Evolutionary conservation across 2,888 invertebrate species (phyloP).

Genomic region (Heliconius hortense): DNA sequence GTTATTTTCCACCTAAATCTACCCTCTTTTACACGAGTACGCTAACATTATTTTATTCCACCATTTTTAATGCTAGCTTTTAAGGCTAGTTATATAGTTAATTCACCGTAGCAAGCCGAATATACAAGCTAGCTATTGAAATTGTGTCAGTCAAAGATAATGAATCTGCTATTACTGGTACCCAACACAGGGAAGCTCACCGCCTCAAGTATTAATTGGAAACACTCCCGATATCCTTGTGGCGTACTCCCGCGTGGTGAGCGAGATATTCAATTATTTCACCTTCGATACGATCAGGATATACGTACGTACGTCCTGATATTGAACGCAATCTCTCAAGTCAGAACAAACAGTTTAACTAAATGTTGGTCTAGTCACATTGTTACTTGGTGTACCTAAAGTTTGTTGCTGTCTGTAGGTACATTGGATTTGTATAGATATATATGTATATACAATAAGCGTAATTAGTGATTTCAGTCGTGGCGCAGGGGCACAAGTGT

Average conservation of each 20-base stretch:
- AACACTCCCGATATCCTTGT: constrained; percentile 53
- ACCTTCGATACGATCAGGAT: constrained; percentile 47
- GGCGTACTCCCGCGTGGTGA: constrained; percentile 53
- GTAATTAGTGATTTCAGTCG: not conserved
- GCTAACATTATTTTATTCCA: not conserved
- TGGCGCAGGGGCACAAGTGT: no score
- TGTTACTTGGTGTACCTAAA: not conserved
- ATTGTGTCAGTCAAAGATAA: constrained; percentile 51
- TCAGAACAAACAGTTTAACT: constrained; percentile 65
- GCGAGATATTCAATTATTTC: constrained; percentile 63
- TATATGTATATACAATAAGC: not conserved
- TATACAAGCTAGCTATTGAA: constrained; percentile 40
- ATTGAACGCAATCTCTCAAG: constrained; percentile 54
- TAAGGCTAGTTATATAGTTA: constrained; percentile 6
- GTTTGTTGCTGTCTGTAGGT: not conserved
- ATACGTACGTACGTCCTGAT: constrained; percentile 45
- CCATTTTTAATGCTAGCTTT: not conserved
- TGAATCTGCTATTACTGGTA: constrained; percentile 51
- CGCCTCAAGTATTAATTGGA: constrained; percentile 54
- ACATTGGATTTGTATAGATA: no score
- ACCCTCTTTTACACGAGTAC: no score
- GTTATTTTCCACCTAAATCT: no score
- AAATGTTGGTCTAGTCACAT: constrained; percentile 47
- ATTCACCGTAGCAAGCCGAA: constrained; percentile 4
- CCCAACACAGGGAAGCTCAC: constrained; percentile 49